Base-by-base conservation (phyloP, 2,797 vertebrate genomes). In the Psittacula echo region DNA sequence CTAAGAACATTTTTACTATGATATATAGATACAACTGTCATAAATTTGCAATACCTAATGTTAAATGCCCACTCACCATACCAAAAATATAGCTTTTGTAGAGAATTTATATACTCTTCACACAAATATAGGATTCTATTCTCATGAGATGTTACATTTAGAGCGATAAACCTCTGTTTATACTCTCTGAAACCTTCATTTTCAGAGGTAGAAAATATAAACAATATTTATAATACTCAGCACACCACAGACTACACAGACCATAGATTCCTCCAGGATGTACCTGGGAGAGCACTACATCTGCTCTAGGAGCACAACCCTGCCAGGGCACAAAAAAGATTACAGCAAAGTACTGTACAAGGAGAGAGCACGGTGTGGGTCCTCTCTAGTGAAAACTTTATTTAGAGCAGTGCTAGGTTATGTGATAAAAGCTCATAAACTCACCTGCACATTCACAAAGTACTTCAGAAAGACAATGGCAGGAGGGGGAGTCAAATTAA, bases 1-100 rank as follows among this genome's bases (percentile, higher is more conserved):
- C 75, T 22, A 50, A 51, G 34, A 89, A 78, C 14, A 85, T 94
- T 96, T 96, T 94, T 68, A 67, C 29, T 19, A 53, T 7, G 1
- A 29, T 42, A 8, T 39, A 51, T 29, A n/a, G 44, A 86, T 77
- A 64, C 41, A 84, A 53, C 17, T 80, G 65, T 76, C 67, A 82
- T 94, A 88, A 84, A 80, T 94, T 95, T 85, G 6, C 41, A 68
- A 77, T 95, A 93, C 53, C 66, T 96, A 67, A 79, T 75, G 83
- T 75, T 92, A 95, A 89, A 90, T 47, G 77, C 39, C 23, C 37
- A 67, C 60, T 80, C 47, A 86, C 18, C 44, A 50, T 34, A 64
- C 60, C 67, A 78, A 96, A 96, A 94, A 77, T 80, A 53, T 24
- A 80, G 37, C 24, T 51, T 93, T 84, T 75, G 30, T 39, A 75